Evolutionary conservation across 1,140 invertebrate genomes (phyloP), one percentile per base, ranked within the genome.

Genomic region (Drosophila sp.): DNA sequence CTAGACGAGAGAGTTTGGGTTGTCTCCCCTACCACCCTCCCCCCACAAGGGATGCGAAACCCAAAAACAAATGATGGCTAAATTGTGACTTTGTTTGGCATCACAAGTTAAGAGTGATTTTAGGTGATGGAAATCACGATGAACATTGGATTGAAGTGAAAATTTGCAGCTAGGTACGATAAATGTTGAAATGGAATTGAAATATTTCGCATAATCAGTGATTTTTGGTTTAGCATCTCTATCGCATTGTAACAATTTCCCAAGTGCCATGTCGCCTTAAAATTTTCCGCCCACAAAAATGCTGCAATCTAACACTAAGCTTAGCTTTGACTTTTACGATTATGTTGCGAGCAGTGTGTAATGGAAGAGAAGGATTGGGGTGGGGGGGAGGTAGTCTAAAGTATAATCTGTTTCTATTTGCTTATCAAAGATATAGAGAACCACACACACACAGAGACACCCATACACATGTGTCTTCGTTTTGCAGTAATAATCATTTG

Each of bases 401-500:
- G 57, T 50, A 76, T 83, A 87, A 89, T 82, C 84, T 89, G 76
- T 73, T 87, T 89, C 76, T 89, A 84, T 80, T 87, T 80, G 76
- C 80, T 89, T 89, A 87, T 87, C 64, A 66, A 62, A 77, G 66
- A 67, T 72, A 73, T 50, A 54, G 29, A 50, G 27, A 25, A n/a
- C 5, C 62, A 38, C 57, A 35, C 17, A 35, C 29, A 63, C 75
- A 29, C 38, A 40, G 7, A 0, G 4, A 32, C 11, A 38, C 6
- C 29, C 11, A 32, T 6, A 41, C 23, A 64, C 40, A 50, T 35
- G 10, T 60, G 40, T 70, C 63, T 50, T 66, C 61, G 60, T 83
- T 77, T 80, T 86, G 84, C 80, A 87, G 83, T 89, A 87, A 87
- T 84, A 87, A 87, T 87, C 83, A 86, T 87, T 87, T 87, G 83